Evolutionary conservation across 2,888 invertebrate species (phyloP).

Genomic region (Pristionchus mayeri): DNA sequence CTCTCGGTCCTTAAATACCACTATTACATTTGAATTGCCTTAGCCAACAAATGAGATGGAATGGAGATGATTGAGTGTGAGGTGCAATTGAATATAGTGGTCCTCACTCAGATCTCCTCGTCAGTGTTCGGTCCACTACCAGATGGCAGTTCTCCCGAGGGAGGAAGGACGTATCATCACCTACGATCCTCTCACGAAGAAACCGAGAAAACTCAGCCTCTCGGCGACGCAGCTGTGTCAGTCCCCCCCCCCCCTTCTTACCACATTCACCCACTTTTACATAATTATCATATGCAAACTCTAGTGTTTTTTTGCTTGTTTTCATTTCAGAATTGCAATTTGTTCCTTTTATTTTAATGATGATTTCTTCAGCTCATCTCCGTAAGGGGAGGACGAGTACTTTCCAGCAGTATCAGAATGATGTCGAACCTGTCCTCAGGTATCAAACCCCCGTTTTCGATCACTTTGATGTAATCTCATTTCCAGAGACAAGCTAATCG

Average conservation of each 20-base stretch:
- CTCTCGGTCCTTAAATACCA: too few species aligned
- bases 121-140: conserved; percentile 92
- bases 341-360: too few species aligned
- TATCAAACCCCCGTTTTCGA: conserved; percentile 19
- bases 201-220: conserved; percentile 59
- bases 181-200: conserved; percentile 64
- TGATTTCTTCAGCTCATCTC: conserved; percentile 77
- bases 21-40: too few species aligned
- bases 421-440: conserved; percentile 78
- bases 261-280: too few species aligned
- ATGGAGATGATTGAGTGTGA: neutral
- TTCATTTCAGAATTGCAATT: too few species aligned
- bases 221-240: conserved; percentile 55
- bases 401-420: conserved; percentile 85
- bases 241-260: neutral
- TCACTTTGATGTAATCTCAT: neutral
- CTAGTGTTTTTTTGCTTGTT: too few species aligned
- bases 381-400: conserved; percentile 84
- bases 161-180: conserved; percentile 83
- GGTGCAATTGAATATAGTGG: neutral
- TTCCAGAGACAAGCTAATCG: conserved; percentile 16
- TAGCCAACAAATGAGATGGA: too few species aligned
- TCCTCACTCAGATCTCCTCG: conserved; percentile 85
- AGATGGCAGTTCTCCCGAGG: conserved; percentile 88
- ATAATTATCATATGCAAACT: too few species aligned